These are phyloP conservation scores for Gerris buenoi DNA, from an alignment of 1,140 invertebrate genomes.

Conservation along the genomic window DNA sequence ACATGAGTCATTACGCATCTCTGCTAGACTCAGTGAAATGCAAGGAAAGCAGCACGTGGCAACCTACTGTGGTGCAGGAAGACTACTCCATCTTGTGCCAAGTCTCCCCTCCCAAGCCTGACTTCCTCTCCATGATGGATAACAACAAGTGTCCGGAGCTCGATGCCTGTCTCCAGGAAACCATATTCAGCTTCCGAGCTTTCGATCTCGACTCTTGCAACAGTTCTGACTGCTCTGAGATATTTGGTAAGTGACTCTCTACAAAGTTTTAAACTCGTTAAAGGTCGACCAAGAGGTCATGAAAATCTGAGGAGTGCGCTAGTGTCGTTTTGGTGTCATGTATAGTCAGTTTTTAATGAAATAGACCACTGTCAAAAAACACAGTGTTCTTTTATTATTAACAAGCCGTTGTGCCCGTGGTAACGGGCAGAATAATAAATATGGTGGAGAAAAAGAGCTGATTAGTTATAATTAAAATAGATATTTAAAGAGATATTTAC, in stretches of 20 bases:
- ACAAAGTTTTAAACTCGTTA: too few species aligned
- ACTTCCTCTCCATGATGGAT: neutral
- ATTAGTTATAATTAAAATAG: too few species aligned
- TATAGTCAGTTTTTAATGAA: too few species aligned
- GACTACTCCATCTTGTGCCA: neutral
- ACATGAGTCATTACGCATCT: neutral
- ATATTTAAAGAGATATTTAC: too few species aligned
- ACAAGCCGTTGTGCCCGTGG: too few species aligned
- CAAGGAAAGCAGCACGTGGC: neutral
- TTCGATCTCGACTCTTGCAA: constrained; percentile 7
- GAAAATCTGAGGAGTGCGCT: too few species aligned
- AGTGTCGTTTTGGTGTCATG: too few species aligned
- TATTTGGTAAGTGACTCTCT: constrained; percentile 9
- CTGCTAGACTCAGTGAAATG: neutral
- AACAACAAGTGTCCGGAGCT: neutral
- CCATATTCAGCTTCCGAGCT: neutral
- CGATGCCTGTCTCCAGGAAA: neutral
- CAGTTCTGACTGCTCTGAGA: constrained; percentile 15
- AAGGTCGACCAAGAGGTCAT: too few species aligned
- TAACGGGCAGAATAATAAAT: too few species aligned
- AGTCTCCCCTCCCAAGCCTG: neutral
- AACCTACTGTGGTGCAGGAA: neutral
- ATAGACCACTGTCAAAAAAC: too few species aligned
- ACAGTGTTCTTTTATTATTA: too few species aligned
- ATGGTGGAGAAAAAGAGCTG: too few species aligned